phyloP scores from a whole-genome alignment of 2,797 vertebrate genomes.

The Moxostoma hubbsi region DNA sequence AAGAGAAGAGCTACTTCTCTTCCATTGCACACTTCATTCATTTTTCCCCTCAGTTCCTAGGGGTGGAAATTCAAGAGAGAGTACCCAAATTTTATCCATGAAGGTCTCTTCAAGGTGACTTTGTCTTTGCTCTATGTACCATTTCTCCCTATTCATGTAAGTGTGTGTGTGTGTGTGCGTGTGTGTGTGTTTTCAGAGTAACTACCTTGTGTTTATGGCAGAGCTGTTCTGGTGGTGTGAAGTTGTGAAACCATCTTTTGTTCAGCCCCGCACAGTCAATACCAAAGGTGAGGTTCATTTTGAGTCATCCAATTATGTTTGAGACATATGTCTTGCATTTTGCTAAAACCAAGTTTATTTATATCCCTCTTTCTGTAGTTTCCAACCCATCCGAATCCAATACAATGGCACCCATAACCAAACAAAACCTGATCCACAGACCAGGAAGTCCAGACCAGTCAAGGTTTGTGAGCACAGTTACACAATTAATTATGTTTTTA shows the following conservation, averaged over 20 bases:
- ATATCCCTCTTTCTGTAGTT: constrained; percentile 52
- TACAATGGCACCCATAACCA: constrained; percentile 80
- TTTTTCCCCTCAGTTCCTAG: not conserved
- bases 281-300: constrained; percentile 70
- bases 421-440: constrained; percentile 79
- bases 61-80: not conserved
- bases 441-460: constrained; percentile 75
- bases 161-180: constrained; percentile 8
- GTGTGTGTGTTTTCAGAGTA: constrained; percentile 81
- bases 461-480: constrained; percentile 68
- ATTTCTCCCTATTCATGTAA: constrained; percentile 2
- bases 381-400: constrained; percentile 74
- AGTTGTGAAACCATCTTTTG: constrained; percentile 96
- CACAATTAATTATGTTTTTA: no score
- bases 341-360: not conserved
- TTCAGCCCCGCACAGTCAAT: constrained; percentile 85
- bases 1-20: not conserved
- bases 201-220: constrained; percentile 98
- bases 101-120: not conserved
- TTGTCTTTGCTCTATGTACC: not conserved
- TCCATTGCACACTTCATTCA: no score
- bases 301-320: not conserved
- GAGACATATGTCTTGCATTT: not conserved
- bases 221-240: constrained; percentile 99
- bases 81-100: not conserved